phyloP scores from a whole-genome alignment of 2,797 vertebrate genomes.

The Diplodus sargus region DNA sequence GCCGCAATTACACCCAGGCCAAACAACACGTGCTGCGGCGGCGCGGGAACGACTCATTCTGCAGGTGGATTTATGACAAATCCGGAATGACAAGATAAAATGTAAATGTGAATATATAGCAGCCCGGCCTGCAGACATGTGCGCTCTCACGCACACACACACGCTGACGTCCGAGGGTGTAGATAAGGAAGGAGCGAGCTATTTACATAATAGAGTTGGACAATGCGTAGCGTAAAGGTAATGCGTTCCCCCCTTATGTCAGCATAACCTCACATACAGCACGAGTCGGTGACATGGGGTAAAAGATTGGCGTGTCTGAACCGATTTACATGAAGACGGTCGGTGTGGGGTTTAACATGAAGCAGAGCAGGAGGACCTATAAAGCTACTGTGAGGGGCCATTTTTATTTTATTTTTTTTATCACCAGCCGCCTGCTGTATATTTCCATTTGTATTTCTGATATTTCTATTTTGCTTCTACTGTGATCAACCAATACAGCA shows the following conservation, averaged over 20 bases:
- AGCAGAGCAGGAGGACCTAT: background rate
- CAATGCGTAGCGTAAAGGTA: constrained; percentile 57
- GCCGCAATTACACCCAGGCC: constrained; percentile 30
- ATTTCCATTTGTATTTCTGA: background rate
- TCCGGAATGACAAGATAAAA: constrained; percentile 65
- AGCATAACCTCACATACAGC: constrained; percentile 56
- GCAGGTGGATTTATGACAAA: constrained; percentile 66
- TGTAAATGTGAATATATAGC: constrained; percentile 49
- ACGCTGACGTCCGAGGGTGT: constrained; percentile 10
- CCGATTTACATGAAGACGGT: constrained; percentile 38
- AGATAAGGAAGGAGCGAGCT: constrained; percentile 12
- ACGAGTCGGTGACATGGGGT: constrained; percentile 33
- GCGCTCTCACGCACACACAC: constrained; percentile 1
- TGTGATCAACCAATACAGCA: background rate
- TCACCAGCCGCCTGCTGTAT: background rate
- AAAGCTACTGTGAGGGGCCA: background rate
- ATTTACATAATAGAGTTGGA: constrained; percentile 75
- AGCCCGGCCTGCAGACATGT: constrained; percentile 18
- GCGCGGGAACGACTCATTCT: constrained; percentile 31
- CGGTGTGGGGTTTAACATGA: constrained; percentile 20
- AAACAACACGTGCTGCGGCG: background rate
- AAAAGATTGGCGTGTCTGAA: constrained; percentile 57
- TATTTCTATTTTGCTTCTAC: too few species aligned
- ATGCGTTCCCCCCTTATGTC: constrained; percentile 63
- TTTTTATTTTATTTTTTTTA: background rate